Base-by-base conservation (phyloP, 2,113 vertebrate genomes). In the Bucco capensis region DNA sequence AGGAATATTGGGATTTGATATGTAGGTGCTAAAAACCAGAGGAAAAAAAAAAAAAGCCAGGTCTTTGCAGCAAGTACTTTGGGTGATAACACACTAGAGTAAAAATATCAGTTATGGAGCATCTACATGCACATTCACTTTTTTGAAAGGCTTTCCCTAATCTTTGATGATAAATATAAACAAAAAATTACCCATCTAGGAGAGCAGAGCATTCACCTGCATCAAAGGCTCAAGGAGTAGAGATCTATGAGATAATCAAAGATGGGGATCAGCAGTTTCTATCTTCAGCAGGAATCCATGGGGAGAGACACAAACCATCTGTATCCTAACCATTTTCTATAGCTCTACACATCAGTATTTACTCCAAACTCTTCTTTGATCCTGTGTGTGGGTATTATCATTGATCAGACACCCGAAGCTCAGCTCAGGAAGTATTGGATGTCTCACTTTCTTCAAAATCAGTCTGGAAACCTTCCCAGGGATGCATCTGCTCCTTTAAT, bases 401-500 rank as follows among this genome's bases (percentile, higher is more conserved):
- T n/a, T 76, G 93, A 92, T 83, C 94, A 90, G 77, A 81, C 86
- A 53, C 7, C 37, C 54, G 74, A 42, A 76, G 16, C 61, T 89
- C 76, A 70, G 66, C 70, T 75, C 58, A 64, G 64, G 49, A 80
- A 83, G 16, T 14, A 70, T 27, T 89, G 77, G 65, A 81, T 72
- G 30, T 24, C 64, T 89, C 51, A 27, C 78, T 85, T 91, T 71
- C 76, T 83, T 83, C 91, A 91, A 75, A 92, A 89, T 33, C 84
- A 60, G 10, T 10, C 51, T 96, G 95, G 87, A 94, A 94, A 62
- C 16, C 3, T 92, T 94, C 91, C 89, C 82, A 61, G 75, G 44
- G 56, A 49, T 54, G 38, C 83, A 90, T 92, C 90, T 95, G 91
- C 62, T 94, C 54, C 77, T 93, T 80, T 70, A 94, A 91, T 89